Evolutionary conservation across 2,888 invertebrate genomes (phyloP), one percentile per base, ranked within the genome.

Genomic region (Leptothorax acervorum): DNA sequence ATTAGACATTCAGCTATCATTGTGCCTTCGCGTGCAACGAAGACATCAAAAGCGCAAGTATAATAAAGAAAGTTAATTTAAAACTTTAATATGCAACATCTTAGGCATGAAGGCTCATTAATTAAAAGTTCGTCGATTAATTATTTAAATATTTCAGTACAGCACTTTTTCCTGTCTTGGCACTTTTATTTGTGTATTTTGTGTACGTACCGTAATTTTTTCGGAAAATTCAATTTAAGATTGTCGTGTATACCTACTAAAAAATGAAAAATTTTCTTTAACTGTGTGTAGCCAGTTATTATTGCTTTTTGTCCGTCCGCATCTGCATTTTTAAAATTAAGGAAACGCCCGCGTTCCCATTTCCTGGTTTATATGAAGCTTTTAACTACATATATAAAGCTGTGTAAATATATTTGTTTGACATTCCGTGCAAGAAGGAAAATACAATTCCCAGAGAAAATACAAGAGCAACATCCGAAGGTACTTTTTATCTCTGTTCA

Each of bases 401-500:
- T 23, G 23, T 11, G 68, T n/a, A 68, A 55, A 78, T n/a, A 45
- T 45, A 68, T 68, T 78, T 57, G 28, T 31, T 57, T 42, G 39
- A 81, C 28, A 60, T 48, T 62, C 28, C 35, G 35, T 28, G 35
- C 62, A 42, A 42, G 53, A 9, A 66, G 60, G 39, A 42, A 66
- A 55, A 78, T 55, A 66, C 76, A 55, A 78, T 78, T 66, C 39
- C n/a, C n/a, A 12, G n/a, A 23, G 48, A 11, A 48, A 60, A 48
- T 15, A 48, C 68, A n/a, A 39, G 79, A n/a, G 35, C 12, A 68
- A 68, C 45, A 35, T 18, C 31, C 28, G 42, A 45, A 48, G 45
- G 45, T 45, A 39, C 57, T 60, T 60, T 70, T 60, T 48, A 70
- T 60, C 48, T 42, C 48, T 42, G 35, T 3, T 70, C 57, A 66